Evolutionary conservation across 2,797 vertebrate genomes (phyloP).

Genomic region (Sebastes steindachneri): DNA sequence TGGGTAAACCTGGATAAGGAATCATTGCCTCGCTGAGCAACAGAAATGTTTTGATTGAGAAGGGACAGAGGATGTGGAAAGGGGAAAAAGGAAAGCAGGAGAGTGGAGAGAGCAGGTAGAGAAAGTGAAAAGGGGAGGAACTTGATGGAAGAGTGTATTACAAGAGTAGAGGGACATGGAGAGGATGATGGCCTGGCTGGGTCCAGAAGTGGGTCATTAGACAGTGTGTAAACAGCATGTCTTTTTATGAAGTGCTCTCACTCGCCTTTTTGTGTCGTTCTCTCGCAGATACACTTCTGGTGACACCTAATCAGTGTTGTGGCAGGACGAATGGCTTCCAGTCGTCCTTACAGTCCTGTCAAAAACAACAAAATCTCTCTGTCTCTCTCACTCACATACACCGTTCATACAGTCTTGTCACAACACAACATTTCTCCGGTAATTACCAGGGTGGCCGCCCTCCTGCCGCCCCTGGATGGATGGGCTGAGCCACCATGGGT

Average conservation of each 20-base stretch:
- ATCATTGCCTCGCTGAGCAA: slow-evolving; percentile 42
- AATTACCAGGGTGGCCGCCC: slow-evolving; percentile 84
- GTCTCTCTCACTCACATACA: slow-evolving; percentile 28
- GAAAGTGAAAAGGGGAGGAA: slow-evolving; percentile 14
- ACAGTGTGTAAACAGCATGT: slow-evolving; percentile 66
- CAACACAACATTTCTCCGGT: slow-evolving; percentile 85
- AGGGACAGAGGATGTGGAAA: not conserved
- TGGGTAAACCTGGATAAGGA: slow-evolving; percentile 37
- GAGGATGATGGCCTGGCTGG: slow-evolving; percentile 29
- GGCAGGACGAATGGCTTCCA: slow-evolving; percentile 82
- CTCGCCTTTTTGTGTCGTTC: slow-evolving; percentile 46
- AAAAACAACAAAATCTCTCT: slow-evolving; percentile 81
- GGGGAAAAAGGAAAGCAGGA: not conserved
- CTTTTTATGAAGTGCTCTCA: slow-evolving; percentile 56
- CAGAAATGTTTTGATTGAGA: slow-evolving; percentile 57
- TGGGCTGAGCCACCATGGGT: slow-evolving; percentile 78
- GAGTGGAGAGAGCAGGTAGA: not conserved
- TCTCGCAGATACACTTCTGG: slow-evolving; percentile 62
- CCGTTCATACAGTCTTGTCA: slow-evolving; percentile 76
- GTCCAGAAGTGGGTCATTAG: slow-evolving; percentile 68
- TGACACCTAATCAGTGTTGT: slow-evolving; percentile 80
- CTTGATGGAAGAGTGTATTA: slow-evolving; percentile 24
- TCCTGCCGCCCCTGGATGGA: slow-evolving; percentile 82
- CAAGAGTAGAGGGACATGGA: not conserved
- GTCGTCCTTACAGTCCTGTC: slow-evolving; percentile 76